Percentiles rank a stretch among this genome's conserved stretches.
Conservation (phyloP, 1,140 invertebrate species). For the Aphis craccivora region DNA sequence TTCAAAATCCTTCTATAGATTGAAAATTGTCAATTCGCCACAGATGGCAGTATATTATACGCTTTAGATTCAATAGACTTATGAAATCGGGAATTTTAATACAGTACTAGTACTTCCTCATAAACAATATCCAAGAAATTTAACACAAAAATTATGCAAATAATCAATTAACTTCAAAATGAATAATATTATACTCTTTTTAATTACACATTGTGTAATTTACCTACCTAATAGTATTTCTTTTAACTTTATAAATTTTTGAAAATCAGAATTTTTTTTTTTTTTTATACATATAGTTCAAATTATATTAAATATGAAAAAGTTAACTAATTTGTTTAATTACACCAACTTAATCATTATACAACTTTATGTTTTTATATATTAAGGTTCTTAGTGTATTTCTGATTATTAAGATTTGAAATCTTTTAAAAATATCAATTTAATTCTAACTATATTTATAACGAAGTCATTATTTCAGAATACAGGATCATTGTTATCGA, state of each 20-base stretch:
- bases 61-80: background rate
- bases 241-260: too few species aligned
- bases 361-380: too few species aligned
- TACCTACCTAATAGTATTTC: too few species aligned
- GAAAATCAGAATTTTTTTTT: background rate
- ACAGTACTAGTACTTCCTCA: background rate
- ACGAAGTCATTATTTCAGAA: too few species aligned
- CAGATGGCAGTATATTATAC: background rate
- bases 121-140: background rate
- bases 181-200: background rate
- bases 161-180: background rate
- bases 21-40: background rate
- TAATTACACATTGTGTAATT: background rate
- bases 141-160: background rate
- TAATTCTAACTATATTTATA: too few species aligned
- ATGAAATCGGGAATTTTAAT: background rate
- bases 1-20: background rate
- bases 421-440: too few species aligned
- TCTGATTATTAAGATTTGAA: too few species aligned
- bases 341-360: too few species aligned
- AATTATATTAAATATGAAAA: too few species aligned
- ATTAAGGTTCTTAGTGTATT: too few species aligned
- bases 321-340: too few species aligned
- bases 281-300: background rate
- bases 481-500: too few species aligned